Percentiles rank a stretch among this genome's conserved stretches.
These are phyloP conservation scores for Abrostola tripartita DNA, from an alignment of 2,888 invertebrate genomes.

Conservation along the genomic window DNA sequence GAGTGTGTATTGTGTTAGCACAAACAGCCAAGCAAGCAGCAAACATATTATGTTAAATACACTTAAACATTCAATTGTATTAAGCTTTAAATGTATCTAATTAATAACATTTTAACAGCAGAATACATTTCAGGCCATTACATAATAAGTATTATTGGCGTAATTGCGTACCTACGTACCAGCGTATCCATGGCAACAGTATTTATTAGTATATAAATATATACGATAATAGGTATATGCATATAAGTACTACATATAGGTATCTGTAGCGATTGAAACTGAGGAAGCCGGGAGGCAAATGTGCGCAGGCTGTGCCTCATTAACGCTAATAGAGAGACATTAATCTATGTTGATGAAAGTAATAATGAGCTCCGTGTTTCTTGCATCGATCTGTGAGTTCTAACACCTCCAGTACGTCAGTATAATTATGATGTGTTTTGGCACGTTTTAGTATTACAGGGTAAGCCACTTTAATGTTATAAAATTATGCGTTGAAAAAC, in stretches of 20 bases:
- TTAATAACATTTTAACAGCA: conserved; percentile 28
- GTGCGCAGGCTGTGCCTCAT: conserved; percentile 77
- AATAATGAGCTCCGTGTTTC: conserved; percentile 70
- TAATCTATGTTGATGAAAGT: conserved; percentile 80
- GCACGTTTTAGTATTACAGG: neutral
- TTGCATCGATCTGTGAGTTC: conserved; percentile 56
- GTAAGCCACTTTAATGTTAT: neutral
- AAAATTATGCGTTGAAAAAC: conserved; percentile 14
- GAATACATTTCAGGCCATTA: conserved; percentile 37
- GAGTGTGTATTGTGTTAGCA: neutral
- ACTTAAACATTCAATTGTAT: conserved; percentile 14
- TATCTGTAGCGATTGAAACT: conserved; percentile 60
- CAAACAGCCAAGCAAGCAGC: neutral
- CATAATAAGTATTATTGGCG: conserved; percentile 16
- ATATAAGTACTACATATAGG: conserved; percentile 16
- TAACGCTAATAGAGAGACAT: conserved; percentile 79
- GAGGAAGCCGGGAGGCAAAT: conserved; percentile 69
- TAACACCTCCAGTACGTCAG: conserved; percentile 22
- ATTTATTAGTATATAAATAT: conserved; percentile 10
- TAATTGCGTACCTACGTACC: conserved; percentile 13
- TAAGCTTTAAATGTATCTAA: conserved; percentile 20
- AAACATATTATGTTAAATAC: neutral
- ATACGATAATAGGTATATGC: conserved; percentile 1
- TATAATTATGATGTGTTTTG: conserved; percentile 8
- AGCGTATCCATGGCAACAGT: conserved; percentile 14